Evolutionary conservation across 2,797 vertebrate genomes (phyloP).

Genomic region (Anguilla pacifica): DNA sequence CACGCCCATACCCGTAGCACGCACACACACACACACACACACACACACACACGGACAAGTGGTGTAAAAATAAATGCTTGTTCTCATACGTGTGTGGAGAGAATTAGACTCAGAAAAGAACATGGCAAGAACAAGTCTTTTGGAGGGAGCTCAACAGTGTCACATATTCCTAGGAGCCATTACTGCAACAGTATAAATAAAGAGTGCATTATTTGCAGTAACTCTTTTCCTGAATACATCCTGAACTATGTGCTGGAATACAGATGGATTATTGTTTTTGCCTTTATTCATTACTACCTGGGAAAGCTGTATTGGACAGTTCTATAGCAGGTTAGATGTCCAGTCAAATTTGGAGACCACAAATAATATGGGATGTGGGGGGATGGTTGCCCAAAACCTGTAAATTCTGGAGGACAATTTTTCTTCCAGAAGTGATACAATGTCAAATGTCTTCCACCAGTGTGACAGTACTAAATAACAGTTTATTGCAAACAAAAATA

Average conservation of each 20-base stretch:
- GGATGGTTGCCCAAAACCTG: too few relatives aligned
- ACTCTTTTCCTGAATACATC: background rate
- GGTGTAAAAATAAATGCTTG: slow-evolving; percentile 48
- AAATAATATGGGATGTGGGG: background rate
- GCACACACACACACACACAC: too few relatives aligned
- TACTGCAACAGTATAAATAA: slow-evolving; percentile 23
- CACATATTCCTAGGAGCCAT: slow-evolving; percentile 44
- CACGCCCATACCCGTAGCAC: background rate
- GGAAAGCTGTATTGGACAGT: background rate
- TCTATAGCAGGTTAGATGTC: background rate
- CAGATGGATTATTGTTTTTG: background rate
- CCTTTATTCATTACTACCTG: background rate
- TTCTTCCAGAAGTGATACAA: too few relatives aligned
- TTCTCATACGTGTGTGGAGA: slow-evolving; percentile 52
- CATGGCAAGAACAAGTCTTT: slow-evolving; percentile 38
- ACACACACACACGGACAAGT: slow-evolving; percentile 23
- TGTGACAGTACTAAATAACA: too few relatives aligned
- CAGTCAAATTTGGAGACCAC: background rate
- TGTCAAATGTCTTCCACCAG: too few relatives aligned
- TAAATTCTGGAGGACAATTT: too few relatives aligned
- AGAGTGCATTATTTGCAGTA: background rate
- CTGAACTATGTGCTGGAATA: background rate
- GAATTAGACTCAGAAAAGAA: slow-evolving; percentile 40
- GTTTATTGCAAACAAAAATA: too few relatives aligned
- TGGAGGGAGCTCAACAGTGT: slow-evolving; percentile 38